Evolutionary conservation across 2,797 vertebrate genomes (phyloP).

Genomic region (Tamandua tetradactyla): DNA sequence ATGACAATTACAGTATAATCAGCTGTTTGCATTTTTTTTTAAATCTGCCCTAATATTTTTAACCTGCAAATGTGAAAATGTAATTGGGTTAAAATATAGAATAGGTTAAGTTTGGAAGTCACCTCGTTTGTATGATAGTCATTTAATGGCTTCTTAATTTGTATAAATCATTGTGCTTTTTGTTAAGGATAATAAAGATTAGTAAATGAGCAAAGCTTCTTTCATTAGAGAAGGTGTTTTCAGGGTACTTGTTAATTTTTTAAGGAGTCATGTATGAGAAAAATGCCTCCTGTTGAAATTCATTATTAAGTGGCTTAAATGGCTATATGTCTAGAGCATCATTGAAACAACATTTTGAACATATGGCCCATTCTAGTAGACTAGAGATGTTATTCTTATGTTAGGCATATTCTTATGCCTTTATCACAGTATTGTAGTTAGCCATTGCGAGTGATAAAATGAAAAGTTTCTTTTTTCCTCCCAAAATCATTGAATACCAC

Average conservation of each 20-base stretch:
- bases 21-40: background rate
- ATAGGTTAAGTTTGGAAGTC: constrained; percentile 29
- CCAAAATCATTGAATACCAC: background rate
- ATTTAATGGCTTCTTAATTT: constrained; percentile 43
- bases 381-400: background rate
- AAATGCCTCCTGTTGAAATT: background rate
- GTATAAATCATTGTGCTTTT: constrained; percentile 26
- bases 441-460: background rate
- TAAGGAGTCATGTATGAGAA: constrained; percentile 7
- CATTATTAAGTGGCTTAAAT: constrained; percentile 1
- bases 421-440: background rate
- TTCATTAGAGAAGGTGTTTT: constrained; percentile 43
- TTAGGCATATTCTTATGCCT: background rate
- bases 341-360: constrained; percentile 31
- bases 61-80: constrained; percentile 10
- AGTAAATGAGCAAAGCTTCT: constrained; percentile 25
- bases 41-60: constrained; percentile 28
- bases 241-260: constrained; percentile 31
- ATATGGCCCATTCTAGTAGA: background rate
- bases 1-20: background rate
- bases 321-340: background rate
- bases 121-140: background rate
- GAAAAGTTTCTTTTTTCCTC: background rate
- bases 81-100: constrained; percentile 5
- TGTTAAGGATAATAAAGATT: background rate